A percentile compares a stretch with the other conserved stretches of the same genome.
These are phyloP conservation scores for Brachymystax lenok DNA, from an alignment of 2,797 vertebrate species.

Conservation along the genomic window DNA sequence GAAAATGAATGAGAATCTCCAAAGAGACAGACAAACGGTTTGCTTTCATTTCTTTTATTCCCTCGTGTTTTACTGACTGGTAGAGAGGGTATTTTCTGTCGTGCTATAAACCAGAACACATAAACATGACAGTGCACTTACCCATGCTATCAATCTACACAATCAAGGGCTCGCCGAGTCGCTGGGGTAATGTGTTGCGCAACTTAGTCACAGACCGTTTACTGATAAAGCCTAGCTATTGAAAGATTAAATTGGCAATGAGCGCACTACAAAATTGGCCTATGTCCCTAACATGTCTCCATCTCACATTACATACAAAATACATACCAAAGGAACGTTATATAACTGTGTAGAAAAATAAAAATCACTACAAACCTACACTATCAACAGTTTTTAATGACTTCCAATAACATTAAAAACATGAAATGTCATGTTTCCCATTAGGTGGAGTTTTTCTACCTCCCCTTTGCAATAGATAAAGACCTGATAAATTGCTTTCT, in stretches of 20 bases:
- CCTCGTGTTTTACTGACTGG: conserved; percentile 68
- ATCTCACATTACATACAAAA: no score
- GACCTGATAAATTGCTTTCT: no score
- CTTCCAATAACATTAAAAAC: no score
- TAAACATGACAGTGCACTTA: conserved; percentile 67
- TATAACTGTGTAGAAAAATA: no score
- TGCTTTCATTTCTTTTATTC: conserved; percentile 51
- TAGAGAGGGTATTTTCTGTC: conserved; percentile 37
- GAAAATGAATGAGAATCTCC: conserved; percentile 68
- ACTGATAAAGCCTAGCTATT: conserved; percentile 26
- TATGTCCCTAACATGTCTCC: background rate
- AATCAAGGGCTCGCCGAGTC: conserved; percentile 42
- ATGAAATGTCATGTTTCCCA: no score
- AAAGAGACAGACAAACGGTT: conserved; percentile 57
- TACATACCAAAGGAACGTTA: no score
- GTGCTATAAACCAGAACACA: conserved; percentile 61
- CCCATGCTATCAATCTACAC: conserved; percentile 58
- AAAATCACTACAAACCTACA: no score
- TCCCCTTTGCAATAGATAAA: no score
- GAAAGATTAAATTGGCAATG: conserved; percentile 27
- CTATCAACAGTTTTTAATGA: no score
- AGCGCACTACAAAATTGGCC: conserved; percentile 24
- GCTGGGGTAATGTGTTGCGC: conserved; percentile 38
- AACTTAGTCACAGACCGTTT: conserved; percentile 35
- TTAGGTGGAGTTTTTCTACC: no score